Evolutionary conservation across 2,113 vertebrate genomes (phyloP).

Genomic region (human (Homo sapiens)): DNA sequence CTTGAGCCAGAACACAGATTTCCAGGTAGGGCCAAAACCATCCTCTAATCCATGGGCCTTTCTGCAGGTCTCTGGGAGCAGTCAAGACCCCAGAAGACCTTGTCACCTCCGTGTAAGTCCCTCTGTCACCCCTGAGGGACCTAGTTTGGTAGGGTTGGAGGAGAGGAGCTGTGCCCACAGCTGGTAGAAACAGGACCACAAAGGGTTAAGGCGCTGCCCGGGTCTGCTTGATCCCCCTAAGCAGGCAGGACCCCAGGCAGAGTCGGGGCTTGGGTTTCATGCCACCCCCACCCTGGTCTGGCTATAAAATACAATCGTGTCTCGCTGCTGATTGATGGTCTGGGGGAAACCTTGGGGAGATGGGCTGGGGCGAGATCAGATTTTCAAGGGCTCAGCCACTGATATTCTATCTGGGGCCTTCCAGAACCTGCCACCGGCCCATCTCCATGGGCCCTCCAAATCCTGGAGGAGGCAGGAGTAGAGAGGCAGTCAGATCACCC

Average conservation of each 20-base stretch:
- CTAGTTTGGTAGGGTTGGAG: not conserved
- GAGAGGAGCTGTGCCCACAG: not conserved
- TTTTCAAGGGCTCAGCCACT: slow-evolving; percentile 72
- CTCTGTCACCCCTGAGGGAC: not conserved
- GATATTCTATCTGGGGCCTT: slow-evolving; percentile 68
- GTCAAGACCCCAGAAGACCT: not conserved
- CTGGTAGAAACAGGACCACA: not conserved
- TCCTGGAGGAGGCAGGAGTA: not conserved
- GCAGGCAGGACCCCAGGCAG: slow-evolving; percentile 58
- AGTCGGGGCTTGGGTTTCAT: slow-evolving; percentile 78
- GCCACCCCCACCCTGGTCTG: slow-evolving; percentile 4
- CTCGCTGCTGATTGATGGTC: slow-evolving; percentile 79
- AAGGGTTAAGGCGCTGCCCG: slow-evolving; percentile 63
- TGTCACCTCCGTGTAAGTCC: rapidly evolving
- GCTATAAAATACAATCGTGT: slow-evolving; percentile 80
- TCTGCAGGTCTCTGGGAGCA: not conserved
- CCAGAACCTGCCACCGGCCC: not conserved
- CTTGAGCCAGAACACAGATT: not conserved
- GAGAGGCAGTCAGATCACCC: not conserved
- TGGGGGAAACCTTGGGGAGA: slow-evolving; percentile 48
- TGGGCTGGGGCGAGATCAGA: slow-evolving; percentile 56
- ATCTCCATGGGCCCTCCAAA: not conserved
- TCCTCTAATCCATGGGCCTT: not conserved
- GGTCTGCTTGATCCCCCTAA: slow-evolving; percentile 38
- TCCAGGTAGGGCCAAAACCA: not conserved